Conservation (phyloP, 2,797 vertebrate species). For the Scomberomorus guttatus region DNA sequence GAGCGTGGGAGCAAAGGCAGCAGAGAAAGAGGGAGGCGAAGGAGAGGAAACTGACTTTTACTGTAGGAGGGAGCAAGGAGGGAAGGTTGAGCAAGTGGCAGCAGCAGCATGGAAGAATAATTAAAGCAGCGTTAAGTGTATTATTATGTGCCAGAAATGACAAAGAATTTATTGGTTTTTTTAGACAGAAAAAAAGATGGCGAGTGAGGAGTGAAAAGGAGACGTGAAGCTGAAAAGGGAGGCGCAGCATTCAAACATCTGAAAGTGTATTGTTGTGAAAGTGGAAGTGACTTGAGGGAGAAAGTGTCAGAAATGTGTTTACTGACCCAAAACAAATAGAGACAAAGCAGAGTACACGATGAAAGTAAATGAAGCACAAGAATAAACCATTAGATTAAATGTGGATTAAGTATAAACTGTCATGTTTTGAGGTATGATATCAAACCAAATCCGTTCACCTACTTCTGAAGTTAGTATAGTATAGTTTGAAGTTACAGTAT, state of each 20-base stretch:
- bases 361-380: background rate
- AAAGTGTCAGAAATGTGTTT: background rate
- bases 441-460: no score
- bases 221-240: constrained; percentile 4
- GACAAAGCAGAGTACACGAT: background rate
- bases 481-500: no score
- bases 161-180: constrained; percentile 21
- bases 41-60: background rate
- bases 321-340: background rate
- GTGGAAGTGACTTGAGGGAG: background rate
- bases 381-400: background rate
- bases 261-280: background rate
- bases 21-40: background rate
- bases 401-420: no score
- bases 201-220: constrained; percentile 3
- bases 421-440: no score
- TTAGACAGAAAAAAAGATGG: constrained; percentile 23
- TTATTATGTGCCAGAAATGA: constrained; percentile 25
- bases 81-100: background rate
- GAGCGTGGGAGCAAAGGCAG: constrained; percentile 35
- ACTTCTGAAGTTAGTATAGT: no score
- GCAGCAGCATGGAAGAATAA: background rate
- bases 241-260: background rate
- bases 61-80: constrained; percentile 7
- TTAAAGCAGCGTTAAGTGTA: constrained; percentile 25